phyloP scores from a whole-genome alignment of 2,888 invertebrate genomes.

The Synanthedon vespiformis region DNA sequence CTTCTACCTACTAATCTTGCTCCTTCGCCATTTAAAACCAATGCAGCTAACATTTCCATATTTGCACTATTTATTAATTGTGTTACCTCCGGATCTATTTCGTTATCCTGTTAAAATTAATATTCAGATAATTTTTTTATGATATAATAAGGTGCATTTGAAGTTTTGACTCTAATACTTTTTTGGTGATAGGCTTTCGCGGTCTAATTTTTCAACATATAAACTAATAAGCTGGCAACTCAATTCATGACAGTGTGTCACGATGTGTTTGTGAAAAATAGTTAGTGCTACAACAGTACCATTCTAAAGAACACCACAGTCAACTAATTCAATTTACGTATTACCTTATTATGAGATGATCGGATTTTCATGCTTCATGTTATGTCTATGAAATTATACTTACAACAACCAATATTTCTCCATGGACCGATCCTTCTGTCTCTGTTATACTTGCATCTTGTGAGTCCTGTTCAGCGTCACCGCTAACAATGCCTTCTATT shows the following conservation, averaged over 20 bases:
- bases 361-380: slow-evolving; percentile 36
- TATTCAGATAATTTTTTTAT: slow-evolving; percentile 4
- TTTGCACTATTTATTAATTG: slow-evolving; percentile 79
- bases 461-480: slow-evolving; percentile 59
- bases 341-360: slow-evolving; percentile 47
- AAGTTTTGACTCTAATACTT: not conserved
- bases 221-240: slow-evolving; percentile 65
- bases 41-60: slow-evolving; percentile 89
- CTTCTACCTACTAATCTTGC: slow-evolving; percentile 77
- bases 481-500: slow-evolving; percentile 61
- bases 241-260: slow-evolving; percentile 54
- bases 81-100: slow-evolving; percentile 75
- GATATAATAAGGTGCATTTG: not conserved
- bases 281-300: slow-evolving; percentile 58
- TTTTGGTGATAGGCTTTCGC: slow-evolving; percentile 31
- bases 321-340: slow-evolving; percentile 41
- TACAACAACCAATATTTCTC: slow-evolving; percentile 54
- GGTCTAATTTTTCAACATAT: slow-evolving; percentile 33
- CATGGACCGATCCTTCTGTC: slow-evolving; percentile 44
- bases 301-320: slow-evolving; percentile 62
- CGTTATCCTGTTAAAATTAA: slow-evolving; percentile 43
- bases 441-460: slow-evolving; percentile 60
- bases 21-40: slow-evolving; percentile 92
- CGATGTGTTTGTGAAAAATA: slow-evolving; percentile 51
- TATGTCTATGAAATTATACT: slow-evolving; percentile 41